Percentiles rank a stretch among this genome's conserved stretches.
Evolutionary conservation across 2,113 vertebrate genomes (phyloP).

Genomic region (Toxotes jaculatrix): DNA sequence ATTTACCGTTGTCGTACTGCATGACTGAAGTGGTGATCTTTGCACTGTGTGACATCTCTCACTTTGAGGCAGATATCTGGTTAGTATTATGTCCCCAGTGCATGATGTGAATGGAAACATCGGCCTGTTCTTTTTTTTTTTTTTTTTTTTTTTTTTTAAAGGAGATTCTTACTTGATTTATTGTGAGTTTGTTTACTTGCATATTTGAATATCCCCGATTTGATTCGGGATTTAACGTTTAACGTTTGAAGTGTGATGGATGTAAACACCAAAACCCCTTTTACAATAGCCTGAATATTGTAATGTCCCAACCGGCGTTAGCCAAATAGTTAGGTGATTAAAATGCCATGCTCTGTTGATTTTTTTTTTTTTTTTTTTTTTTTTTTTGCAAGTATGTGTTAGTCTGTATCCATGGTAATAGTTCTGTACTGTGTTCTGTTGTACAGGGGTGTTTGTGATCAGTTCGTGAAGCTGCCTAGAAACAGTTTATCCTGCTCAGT

Average conservation of each 20-base stretch:
- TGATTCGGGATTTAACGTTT: constrained; percentile 13
- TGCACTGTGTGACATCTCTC: constrained; percentile 58
- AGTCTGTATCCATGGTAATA: constrained; percentile 47
- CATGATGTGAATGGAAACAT: constrained; percentile 52
- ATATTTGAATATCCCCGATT: constrained; percentile 30
- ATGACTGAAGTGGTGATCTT: constrained; percentile 60
- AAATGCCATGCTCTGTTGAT: constrained; percentile 29
- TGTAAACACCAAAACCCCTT: constrained; percentile 33
- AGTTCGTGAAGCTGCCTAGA: constrained; percentile 45
- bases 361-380: constrained; percentile 5
- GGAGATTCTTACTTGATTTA: constrained; percentile 38
- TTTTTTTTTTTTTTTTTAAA: constrained; percentile 7
- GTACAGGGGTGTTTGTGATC: constrained; percentile 37
- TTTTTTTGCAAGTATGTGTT: constrained; percentile 34
- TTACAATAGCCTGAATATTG: constrained; percentile 51
- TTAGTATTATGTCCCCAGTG: constrained; percentile 44
- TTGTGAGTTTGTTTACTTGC: constrained; percentile 51
- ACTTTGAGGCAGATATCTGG: constrained; percentile 41
- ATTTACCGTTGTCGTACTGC: constrained; percentile 36
- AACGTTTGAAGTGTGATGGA: constrained; percentile 27
- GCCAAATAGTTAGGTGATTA: constrained; percentile 16
- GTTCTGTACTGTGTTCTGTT: constrained; percentile 46
- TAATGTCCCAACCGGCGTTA: constrained; percentile 37
- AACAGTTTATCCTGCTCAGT: constrained; percentile 38
- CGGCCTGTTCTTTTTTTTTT: constrained; percentile 23